phyloP scores from a whole-genome alignment of 1,140 invertebrate species.

The Rhopalosiphum maidis region DNA sequence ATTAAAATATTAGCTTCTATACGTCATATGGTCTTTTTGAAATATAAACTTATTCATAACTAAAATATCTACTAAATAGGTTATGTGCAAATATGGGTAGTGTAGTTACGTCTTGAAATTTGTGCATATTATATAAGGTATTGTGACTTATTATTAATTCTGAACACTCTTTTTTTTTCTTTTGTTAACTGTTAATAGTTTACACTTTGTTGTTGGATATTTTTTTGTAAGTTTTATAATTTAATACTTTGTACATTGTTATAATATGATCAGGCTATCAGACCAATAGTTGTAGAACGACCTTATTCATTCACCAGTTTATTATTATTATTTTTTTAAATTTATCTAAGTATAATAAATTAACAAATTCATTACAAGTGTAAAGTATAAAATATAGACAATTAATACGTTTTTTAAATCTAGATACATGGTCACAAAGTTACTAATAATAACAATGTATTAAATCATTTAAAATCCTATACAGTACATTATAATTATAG shows the following conservation, averaged over 20 bases:
- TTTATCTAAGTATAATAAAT: not conserved
- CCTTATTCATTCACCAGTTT: not conserved
- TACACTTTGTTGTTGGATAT: not conserved
- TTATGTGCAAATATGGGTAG: not conserved
- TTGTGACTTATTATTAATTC: not conserved
- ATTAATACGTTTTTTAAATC: not conserved
- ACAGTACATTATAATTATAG: not conserved
- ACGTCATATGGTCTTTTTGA: not conserved
- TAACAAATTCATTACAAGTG: not conserved
- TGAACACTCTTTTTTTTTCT: not conserved
- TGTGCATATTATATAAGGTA: not conserved
- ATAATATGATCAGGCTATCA: not conserved
- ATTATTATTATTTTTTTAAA: not conserved
- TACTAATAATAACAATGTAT: not conserved
- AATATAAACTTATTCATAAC: not conserved
- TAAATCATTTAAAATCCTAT: not conserved
- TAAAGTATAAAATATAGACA: not conserved
- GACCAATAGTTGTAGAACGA: not conserved
- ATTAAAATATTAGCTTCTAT: not conserved
- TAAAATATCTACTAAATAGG: not conserved
- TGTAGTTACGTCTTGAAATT: not conserved
- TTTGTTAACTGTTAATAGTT: not conserved
- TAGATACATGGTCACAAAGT: not conserved
- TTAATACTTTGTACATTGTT: not conserved
- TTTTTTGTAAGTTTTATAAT: not conserved